Evolutionary conservation across 2,797 vertebrate genomes (phyloP), one percentile per base, ranked within the genome.

Genomic region (Gila robusta): DNA sequence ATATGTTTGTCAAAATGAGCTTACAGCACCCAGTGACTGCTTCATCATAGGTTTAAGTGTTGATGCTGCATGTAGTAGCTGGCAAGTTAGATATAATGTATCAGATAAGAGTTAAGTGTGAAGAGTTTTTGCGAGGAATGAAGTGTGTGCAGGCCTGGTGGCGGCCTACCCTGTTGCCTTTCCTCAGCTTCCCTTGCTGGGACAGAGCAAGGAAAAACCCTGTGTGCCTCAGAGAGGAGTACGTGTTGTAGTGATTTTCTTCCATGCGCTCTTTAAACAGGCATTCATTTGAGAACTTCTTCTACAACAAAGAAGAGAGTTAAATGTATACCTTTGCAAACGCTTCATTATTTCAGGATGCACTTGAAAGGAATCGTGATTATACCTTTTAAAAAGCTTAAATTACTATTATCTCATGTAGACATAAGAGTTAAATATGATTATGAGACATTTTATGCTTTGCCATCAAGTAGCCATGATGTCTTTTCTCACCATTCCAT

Each of bases 171-270:
- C 32, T 87, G 79, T 81, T 89, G 2, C 93, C 95, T 77, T 79
- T 94, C 88, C 84, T 91, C 3, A 92, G 83, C n/a, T 84, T 81
- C 2, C 95, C 95, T 67, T 86, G 91, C 56, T 89, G 89, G 64
- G 94, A 94, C 14, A 96, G 88, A 21, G 94, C 94, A 62, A 96
- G 91, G 54, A 94, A 95, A 72, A 91, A 2, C 0, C 87, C 91
- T 0, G 92, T 92, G 84, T 94, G 84, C 6, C 87, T 56, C 59
- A 91, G 49, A 0, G 94, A 95, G 52, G 94, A 94, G 84, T 94
- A 96, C 67, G 95, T 95, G 86, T 88, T 95, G 89, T 95, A 95
- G 86, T 93, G 90, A 32, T 95, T 95, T 87, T 95, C 94, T 87
- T 95, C 93, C 84, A 95, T 73, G 23, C 59, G 89, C 90, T 96